These are phyloP conservation scores for Cephus pulcher DNA, from an alignment of 2,888 invertebrate genomes.

Conservation along the genomic window DNA sequence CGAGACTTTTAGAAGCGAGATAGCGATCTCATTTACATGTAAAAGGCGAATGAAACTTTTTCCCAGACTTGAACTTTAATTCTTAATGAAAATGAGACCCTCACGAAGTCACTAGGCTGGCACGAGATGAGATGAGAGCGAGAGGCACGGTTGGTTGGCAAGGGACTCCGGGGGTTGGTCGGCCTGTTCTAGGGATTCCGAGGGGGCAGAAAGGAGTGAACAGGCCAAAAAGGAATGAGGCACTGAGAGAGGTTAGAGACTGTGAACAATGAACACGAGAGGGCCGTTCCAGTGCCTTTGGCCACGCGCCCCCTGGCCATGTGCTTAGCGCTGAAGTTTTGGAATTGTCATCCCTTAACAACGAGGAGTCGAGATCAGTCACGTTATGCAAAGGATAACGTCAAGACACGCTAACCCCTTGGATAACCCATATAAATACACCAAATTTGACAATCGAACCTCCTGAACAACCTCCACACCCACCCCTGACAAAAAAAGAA, in stretches of 20 bases:
- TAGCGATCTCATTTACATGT: constrained; percentile 42
- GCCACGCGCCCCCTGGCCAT: constrained; percentile 60
- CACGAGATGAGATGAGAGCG: constrained; percentile 49
- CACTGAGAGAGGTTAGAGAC: constrained; percentile 41
- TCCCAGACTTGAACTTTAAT: constrained; percentile 55
- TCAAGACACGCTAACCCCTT: background rate
- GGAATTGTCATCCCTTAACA: constrained; percentile 52
- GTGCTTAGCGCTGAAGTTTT: constrained; percentile 61
- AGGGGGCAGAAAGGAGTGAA: constrained; percentile 16
- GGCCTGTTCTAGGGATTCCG: constrained; percentile 36
- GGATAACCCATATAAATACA: background rate
- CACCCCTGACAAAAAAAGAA: background rate
- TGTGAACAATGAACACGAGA: constrained; percentile 63
- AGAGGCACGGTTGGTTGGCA: constrained; percentile 24
- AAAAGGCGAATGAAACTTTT: constrained; percentile 54
- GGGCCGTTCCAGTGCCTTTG: constrained; percentile 63
- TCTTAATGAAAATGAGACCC: constrained; percentile 64
- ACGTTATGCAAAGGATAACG: constrained; percentile 1
- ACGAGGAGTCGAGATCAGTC: constrained; percentile 18
- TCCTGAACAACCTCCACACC: background rate
- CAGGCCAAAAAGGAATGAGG: constrained; percentile 15
- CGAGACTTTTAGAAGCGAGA: constrained; percentile 8
- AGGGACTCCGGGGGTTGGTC: constrained; percentile 25
- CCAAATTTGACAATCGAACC: background rate
- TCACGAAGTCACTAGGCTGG: constrained; percentile 56